phyloP scores from a whole-genome alignment of 2,888 invertebrate genomes.

The Thelaira solivaga region DNA sequence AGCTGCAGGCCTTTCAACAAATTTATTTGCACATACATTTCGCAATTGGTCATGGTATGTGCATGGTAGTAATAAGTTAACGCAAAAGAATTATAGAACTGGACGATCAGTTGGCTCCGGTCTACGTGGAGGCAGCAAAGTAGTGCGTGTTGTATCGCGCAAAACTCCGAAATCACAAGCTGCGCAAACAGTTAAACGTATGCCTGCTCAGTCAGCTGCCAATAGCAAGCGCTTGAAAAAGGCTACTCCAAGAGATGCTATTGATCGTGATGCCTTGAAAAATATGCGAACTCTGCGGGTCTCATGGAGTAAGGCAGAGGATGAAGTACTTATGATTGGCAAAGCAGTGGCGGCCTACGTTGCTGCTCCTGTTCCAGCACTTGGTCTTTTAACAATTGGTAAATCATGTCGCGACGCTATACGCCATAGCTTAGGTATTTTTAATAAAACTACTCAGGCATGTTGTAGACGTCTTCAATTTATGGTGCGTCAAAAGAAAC shows the following conservation, averaged over 20 bases:
- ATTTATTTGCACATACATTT: slow-evolving; percentile 82
- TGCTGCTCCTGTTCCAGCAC: slow-evolving; percentile 74
- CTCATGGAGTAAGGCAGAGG: slow-evolving; percentile 83
- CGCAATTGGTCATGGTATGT: slow-evolving; percentile 81
- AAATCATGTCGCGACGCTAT: slow-evolving; percentile 80
- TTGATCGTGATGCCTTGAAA: slow-evolving; percentile 82
- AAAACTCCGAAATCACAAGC: slow-evolving; percentile 31
- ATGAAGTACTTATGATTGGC: slow-evolving; percentile 82
- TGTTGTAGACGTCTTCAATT: slow-evolving; percentile 81
- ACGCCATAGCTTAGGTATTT: slow-evolving; percentile 78
- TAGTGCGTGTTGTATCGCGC: slow-evolving; percentile 34
- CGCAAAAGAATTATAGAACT: slow-evolving; percentile 23
- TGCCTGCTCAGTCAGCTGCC: neutral
- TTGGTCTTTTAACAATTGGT: slow-evolving; percentile 72
- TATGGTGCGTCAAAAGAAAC: slow-evolving; percentile 80
- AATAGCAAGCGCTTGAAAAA: slow-evolving; percentile 53
- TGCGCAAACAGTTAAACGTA: slow-evolving; percentile 19
- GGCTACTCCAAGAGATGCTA: slow-evolving; percentile 79
- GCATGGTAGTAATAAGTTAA: slow-evolving; percentile 61
- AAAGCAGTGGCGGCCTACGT: slow-evolving; percentile 81
- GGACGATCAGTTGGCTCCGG: slow-evolving; percentile 49
- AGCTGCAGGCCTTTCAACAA: slow-evolving; percentile 84
- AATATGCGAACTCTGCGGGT: slow-evolving; percentile 81
- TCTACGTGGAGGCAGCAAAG: slow-evolving; percentile 37
- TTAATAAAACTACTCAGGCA: slow-evolving; percentile 83